Evolutionary conservation across 2,113 vertebrate species (phyloP), one percentile per base, ranked within the genome.

Genomic region (Elaphurus davidianus): DNA sequence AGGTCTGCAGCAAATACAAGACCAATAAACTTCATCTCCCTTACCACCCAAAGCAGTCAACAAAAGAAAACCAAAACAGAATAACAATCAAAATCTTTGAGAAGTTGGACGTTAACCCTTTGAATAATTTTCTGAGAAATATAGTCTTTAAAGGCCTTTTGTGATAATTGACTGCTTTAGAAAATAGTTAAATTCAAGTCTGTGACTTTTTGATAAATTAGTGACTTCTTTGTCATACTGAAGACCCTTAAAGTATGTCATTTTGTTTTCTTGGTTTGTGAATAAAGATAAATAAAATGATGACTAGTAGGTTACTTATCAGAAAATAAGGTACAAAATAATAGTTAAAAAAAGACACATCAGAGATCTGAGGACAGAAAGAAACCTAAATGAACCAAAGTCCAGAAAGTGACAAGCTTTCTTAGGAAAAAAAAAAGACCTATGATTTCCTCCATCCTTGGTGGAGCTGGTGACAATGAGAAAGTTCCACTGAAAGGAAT

Each of bases 241-340:
- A 94, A 81, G 16, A 94, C 3, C 0, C 14, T 59, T 57, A 36
- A 92, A 57, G 15, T 40, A 13, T 84, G 8, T 64, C 10, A 92
- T 86, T 95, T 7, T 83, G 30, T 94, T 92, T 91, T 96, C 17
- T 90, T 96, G 23, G 6, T 59, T 96, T 94, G 25, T 87, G 78
- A 45, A 28, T 88, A 82, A 87, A 40, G 17, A n/a, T 54, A 71
- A 87, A 88, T 90, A 62, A 83, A 92, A 87, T 43, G 25, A 78
- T 83, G 36, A 81, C 52, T 84, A 17, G 21, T 47, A 28, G 57
- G 47, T 94, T 64, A 78, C 50, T 59, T 59, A 27, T 62, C 36
- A 21, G 64, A 21, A 45, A 52, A 36, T n/a, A 92, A 45, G 1
- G 47, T 88, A 47, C 62, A 79, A 60, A 94, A 50, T 33, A 89